phyloP scores from a whole-genome alignment of 2,888 invertebrate species.

The Cynaeus angustus region DNA sequence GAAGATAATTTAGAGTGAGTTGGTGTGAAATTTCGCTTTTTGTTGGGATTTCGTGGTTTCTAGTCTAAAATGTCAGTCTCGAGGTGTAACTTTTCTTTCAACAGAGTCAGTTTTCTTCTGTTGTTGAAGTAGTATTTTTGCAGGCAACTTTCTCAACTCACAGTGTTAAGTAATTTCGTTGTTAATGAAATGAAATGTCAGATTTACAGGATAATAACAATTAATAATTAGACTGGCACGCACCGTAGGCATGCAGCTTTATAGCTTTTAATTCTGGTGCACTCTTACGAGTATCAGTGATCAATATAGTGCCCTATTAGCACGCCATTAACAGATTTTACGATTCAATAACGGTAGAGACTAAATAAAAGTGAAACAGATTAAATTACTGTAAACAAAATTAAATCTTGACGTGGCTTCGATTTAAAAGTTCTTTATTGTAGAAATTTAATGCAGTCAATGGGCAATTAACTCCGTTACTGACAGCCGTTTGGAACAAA shows the following conservation, averaged over 20 bases:
- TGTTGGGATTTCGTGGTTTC: too few relatives aligned
- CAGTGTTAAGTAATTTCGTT: background rate
- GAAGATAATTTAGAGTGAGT: too few relatives aligned
- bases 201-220: background rate
- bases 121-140: too few relatives aligned
- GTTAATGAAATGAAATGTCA: background rate
- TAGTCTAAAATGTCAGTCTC: too few relatives aligned
- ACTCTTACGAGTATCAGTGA: conserved; percentile 25
- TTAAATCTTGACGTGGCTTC: conserved; percentile 40
- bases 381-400: conserved; percentile 51
- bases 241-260: background rate
- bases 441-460: conserved; percentile 37
- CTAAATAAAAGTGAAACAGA: conserved; percentile 46
- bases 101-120: too few relatives aligned
- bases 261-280: conserved; percentile 31
- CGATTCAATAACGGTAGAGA: conserved; percentile 47
- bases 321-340: conserved; percentile 46
- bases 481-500: conserved; percentile 12
- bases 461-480: conserved; percentile 23
- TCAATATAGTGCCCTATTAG: conserved; percentile 36
- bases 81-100: too few relatives aligned
- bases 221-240: background rate
- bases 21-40: too few relatives aligned
- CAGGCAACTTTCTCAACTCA: too few relatives aligned
- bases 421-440: conserved; percentile 40